Conservation (phyloP, 2,797 vertebrate species). For the Rhinophrynus dorsalis region DNA sequence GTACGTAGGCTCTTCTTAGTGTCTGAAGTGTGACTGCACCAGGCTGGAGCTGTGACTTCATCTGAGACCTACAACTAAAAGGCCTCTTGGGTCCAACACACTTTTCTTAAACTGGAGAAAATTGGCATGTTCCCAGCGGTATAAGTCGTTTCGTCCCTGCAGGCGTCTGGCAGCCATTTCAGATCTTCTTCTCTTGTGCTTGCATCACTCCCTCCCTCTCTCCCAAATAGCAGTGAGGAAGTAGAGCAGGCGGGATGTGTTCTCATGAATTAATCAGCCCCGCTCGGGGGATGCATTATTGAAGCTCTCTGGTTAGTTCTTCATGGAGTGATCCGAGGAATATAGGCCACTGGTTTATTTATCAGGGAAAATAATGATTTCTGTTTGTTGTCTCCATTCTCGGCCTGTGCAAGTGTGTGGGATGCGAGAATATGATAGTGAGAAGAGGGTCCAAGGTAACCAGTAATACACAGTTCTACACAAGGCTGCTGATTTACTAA, state of each 20-base stretch:
- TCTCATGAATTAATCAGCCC: constrained; percentile 49
- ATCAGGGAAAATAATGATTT: constrained; percentile 80
- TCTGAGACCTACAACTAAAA: constrained; percentile 43
- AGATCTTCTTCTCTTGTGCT: constrained; percentile 33
- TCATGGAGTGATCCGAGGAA: constrained; percentile 74
- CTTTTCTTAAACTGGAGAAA: constrained; percentile 49
- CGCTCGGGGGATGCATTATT: constrained; percentile 48
- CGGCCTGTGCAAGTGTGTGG: constrained; percentile 50
- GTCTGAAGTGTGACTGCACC: constrained; percentile 31
- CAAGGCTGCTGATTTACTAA: too few species aligned
- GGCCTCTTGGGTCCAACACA: constrained; percentile 44
- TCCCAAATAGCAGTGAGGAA: constrained; percentile 43
- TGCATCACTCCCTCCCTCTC: constrained; percentile 11
- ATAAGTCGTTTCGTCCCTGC: constrained; percentile 35
- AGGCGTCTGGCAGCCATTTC: constrained; percentile 46
- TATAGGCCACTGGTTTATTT: constrained; percentile 80
- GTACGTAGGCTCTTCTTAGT: not conserved
- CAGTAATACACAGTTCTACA: too few species aligned
- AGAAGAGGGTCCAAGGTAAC: constrained; percentile 7
- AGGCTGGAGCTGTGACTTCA: constrained; percentile 25
- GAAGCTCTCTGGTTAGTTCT: constrained; percentile 50
- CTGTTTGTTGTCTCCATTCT: constrained; percentile 46
- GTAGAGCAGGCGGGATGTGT: constrained; percentile 43
- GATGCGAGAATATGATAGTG: not conserved
- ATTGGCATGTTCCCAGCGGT: constrained; percentile 46